Conservation (phyloP, 2,888 invertebrate species). For the Xylocampa areola region DNA sequence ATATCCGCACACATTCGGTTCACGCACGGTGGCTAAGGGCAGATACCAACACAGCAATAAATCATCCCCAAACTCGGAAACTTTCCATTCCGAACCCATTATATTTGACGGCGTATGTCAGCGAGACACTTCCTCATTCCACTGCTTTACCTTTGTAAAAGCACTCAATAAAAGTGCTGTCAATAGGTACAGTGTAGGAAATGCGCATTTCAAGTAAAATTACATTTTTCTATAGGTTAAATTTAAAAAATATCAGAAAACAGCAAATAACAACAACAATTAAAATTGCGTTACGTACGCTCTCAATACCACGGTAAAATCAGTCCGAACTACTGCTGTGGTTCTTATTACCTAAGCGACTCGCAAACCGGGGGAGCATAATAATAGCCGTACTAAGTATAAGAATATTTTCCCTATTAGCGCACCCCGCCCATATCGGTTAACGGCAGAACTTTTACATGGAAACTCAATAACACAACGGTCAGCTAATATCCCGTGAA, state of each 20-base stretch:
- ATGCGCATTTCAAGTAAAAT: constrained; percentile 40
- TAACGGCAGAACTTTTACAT: constrained; percentile 77
- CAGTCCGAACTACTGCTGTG: constrained; percentile 13
- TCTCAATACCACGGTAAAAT: constrained; percentile 10
- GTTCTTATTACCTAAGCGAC: constrained; percentile 31
- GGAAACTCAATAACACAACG: constrained; percentile 80
- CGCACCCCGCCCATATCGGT: constrained; percentile 65
- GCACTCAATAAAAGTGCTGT: constrained; percentile 57
- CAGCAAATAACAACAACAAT: constrained; percentile 10
- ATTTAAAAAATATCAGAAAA: constrained; percentile 12
- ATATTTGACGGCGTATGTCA: constrained; percentile 75
- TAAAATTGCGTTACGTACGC: constrained; percentile 18
- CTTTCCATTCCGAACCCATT: constrained; percentile 72
- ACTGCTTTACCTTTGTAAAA: constrained; percentile 49
- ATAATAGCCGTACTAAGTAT: constrained; percentile 47
- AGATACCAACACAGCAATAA: constrained; percentile 67
- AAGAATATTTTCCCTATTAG: constrained; percentile 66
- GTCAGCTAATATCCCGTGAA: constrained; percentile 82
- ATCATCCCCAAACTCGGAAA: constrained; percentile 73
- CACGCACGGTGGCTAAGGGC: constrained; percentile 51
- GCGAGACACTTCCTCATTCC: constrained; percentile 65
- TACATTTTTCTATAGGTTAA: constrained; percentile 23
- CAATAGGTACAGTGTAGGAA: constrained; percentile 32
- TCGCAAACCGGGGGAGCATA: constrained; percentile 29
- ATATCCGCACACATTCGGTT: constrained; percentile 44